phyloP scores from a whole-genome alignment of 2,797 vertebrate genomes.

The Knipowitschia caucasica region DNA sequence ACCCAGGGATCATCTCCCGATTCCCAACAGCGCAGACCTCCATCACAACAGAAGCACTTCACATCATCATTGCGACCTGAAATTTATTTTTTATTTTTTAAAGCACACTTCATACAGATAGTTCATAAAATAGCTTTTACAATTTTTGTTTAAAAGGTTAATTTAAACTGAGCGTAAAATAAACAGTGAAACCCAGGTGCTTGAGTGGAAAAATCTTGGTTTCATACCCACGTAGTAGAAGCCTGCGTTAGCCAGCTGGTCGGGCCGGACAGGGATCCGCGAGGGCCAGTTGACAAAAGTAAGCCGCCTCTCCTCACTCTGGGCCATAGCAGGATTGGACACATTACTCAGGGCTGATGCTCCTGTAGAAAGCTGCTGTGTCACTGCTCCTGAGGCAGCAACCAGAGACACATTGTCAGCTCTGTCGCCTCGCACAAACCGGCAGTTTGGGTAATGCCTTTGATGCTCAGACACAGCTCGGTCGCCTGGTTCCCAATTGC shows the following conservation, averaged over 20 bases:
- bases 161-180: too few species aligned
- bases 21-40: slow-evolving; percentile 97
- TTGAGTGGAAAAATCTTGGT: too few species aligned
- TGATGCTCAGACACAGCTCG: slow-evolving; percentile 89
- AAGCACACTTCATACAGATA: too few species aligned
- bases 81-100: too few species aligned
- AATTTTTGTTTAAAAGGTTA: too few species aligned
- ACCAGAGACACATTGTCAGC: slow-evolving; percentile 74
- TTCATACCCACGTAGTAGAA: slow-evolving; percentile 95
- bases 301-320: slow-evolving; percentile 83
- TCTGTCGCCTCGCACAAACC: slow-evolving; percentile 83
- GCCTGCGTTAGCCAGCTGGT: slow-evolving; percentile 91
- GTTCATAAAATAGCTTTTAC: too few species aligned
- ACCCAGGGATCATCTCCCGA: slow-evolving; percentile 97
- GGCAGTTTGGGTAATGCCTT: slow-evolving; percentile 91
- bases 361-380: slow-evolving; percentile 47
- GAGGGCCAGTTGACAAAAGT: slow-evolving; percentile 92
- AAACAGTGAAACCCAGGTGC: too few species aligned
- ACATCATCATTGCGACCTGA: slow-evolving; percentile 95
- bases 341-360: slow-evolving; percentile 74
- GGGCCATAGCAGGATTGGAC: slow-evolving; percentile 92
- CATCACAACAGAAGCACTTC: slow-evolving; percentile 97
- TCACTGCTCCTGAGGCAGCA: slow-evolving; percentile 14
- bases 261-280: slow-evolving; percentile 88
- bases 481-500: slow-evolving; percentile 96